Evolutionary conservation across 2,888 invertebrate species (phyloP).

Genomic region (Temnothorax unifasciatus): DNA sequence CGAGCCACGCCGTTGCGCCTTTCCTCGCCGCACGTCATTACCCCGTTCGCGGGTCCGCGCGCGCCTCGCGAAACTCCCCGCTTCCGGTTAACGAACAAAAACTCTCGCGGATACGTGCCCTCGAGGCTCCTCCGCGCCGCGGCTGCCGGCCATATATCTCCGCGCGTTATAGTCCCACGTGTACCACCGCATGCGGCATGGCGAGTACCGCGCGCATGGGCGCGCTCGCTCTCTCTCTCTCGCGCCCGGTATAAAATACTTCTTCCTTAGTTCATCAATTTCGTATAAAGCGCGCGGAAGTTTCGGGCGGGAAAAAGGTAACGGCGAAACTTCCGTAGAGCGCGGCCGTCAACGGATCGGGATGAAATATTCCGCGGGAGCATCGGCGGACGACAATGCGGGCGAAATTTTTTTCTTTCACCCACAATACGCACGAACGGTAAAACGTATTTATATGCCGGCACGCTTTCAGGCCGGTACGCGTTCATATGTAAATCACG

Average conservation of each 20-base stretch:
- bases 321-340: slow-evolving; percentile 31
- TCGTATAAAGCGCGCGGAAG: slow-evolving; percentile 35
- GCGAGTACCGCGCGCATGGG: neutral
- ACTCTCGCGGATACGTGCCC: slow-evolving; percentile 50
- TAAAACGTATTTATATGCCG: slow-evolving; percentile 34
- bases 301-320: slow-evolving; percentile 14
- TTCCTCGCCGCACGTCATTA: slow-evolving; percentile 31
- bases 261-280: slow-evolving; percentile 54
- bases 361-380: slow-evolving; percentile 42
- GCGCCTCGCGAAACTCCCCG: slow-evolving; percentile 2
- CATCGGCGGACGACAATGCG: slow-evolving; percentile 34
- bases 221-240: neutral
- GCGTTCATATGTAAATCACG: slow-evolving; percentile 37
- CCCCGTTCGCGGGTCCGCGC: neutral
- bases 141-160: slow-evolving; percentile 8
- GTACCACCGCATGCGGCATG: slow-evolving; percentile 14
- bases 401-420: slow-evolving; percentile 13
- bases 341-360: slow-evolving; percentile 30
- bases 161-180: slow-evolving; percentile 12
- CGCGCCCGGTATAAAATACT: slow-evolving; percentile 25
- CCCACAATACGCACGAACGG: neutral
- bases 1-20: neutral
- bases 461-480: neutral
- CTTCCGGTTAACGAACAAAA: slow-evolving; percentile 51
- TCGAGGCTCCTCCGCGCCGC: slow-evolving; percentile 1